Evolutionary conservation across 1,140 invertebrate genomes (phyloP), one percentile per base, ranked within the genome.

Genomic region (Brachionus koreanus): DNA sequence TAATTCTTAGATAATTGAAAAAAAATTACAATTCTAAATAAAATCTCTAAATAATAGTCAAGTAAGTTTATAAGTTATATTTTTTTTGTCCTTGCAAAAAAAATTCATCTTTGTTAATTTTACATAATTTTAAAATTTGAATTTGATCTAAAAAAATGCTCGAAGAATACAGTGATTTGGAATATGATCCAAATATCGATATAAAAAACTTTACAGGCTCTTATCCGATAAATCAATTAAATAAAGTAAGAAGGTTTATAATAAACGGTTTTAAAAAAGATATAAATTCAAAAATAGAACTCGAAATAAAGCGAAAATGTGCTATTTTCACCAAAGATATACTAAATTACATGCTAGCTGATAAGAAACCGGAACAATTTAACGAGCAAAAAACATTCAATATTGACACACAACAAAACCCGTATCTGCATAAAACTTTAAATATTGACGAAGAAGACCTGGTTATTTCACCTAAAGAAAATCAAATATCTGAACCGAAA

Each of bases 251-350:
- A 46, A 46, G 39, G 10, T 46, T 13, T 74, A 12, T 74, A 10
- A 74, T 74, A 9, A 29, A 74, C 5, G n/a, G 43, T 12, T 74
- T 43, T 12, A 46, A 46, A 74, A 43, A 19, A 25, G 39, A 43
- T 13, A 23, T 43, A 35, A 74, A 29, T 19, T 46, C 69, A 13
- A 29, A 19, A 46, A 23, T 46, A 5, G 69, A 74, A 74, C 25
- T 74, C 39, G 39, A 43, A 29, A 74, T 74, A 23, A 74, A 74
- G 25, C n/a, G 69, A 74, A 74, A 74, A 49, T 74, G 69, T 46
- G 69, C 39, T 19, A 46, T 74, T 74, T 46, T 74, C 25, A 74
- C 69, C 23, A 29, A 29, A 13, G 69, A 74, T 74, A n/a, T 74
- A 0, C 10, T 74, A 5, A 43, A 74, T 29, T 74, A 46, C 43